Evolutionary conservation across 2,888 invertebrate species (phyloP).

Genomic region (Matsumyia berberina): DNA sequence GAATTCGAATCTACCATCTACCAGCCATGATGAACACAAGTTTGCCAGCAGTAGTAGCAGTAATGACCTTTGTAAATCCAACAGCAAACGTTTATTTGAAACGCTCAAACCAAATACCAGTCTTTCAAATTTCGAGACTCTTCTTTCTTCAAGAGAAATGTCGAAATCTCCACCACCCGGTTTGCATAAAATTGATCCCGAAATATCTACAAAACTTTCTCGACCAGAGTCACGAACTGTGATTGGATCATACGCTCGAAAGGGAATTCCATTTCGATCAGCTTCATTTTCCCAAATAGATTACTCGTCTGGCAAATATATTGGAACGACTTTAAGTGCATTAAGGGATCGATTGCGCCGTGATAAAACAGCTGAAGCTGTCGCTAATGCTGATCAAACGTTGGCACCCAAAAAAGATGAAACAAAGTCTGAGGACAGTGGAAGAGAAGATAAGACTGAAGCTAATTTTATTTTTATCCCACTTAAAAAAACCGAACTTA

Average conservation of each 20-base stretch:
- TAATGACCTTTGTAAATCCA: conserved; percentile 67
- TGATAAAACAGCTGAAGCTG: conserved; percentile 81
- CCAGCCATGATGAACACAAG: conserved; percentile 6
- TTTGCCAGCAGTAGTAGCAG: conserved; percentile 37
- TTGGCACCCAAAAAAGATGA: conserved; percentile 69
- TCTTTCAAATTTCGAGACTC: conserved; percentile 82
- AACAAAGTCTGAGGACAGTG: conserved; percentile 56
- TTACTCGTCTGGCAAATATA: conserved; percentile 87
- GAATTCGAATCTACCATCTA: neutral
- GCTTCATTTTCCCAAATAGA: conserved; percentile 95
- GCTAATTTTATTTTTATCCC: conserved; percentile 81
- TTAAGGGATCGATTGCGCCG: conserved; percentile 81
- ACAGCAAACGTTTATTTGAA: conserved; percentile 72
- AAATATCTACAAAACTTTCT: conserved; percentile 84
- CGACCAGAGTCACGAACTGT: conserved; percentile 87
- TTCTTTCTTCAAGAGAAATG: conserved; percentile 80
- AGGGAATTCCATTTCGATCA: conserved; percentile 91
- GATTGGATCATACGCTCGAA: conserved; percentile 87
- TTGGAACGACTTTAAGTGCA: conserved; percentile 84
- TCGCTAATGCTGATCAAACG: conserved; percentile 75
- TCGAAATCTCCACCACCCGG: conserved; percentile 80
- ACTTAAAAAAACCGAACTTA: conserved; percentile 80
- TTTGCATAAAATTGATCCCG: conserved; percentile 68
- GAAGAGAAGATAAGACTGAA: conserved; percentile 60
- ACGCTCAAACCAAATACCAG: conserved; percentile 82